These are phyloP conservation scores for Morpho deidamia DNA, from an alignment of 2,888 invertebrate species.

Conservation along the genomic window DNA sequence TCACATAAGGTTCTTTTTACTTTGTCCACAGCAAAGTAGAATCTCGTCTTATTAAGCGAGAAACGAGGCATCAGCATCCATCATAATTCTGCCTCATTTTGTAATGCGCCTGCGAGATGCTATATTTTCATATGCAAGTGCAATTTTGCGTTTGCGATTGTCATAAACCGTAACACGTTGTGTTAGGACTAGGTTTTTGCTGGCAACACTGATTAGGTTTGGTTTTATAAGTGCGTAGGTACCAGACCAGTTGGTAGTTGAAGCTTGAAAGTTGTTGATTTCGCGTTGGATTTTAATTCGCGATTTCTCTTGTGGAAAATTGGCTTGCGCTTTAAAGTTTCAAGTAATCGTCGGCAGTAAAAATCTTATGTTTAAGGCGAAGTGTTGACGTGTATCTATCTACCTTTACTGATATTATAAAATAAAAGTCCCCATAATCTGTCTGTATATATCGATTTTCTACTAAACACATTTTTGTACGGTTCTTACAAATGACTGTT, in stretches of 20 bases:
- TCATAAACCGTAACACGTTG: constrained; percentile 28
- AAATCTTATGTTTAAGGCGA: no score
- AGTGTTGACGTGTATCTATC: no score
- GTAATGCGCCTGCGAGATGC: constrained; percentile 58
- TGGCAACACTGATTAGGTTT: constrained; percentile 25
- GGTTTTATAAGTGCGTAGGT: constrained; percentile 42
- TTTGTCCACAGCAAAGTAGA: constrained; percentile 28
- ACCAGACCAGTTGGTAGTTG: constrained; percentile 44
- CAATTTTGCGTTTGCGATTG: constrained; percentile 34
- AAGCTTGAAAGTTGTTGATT: constrained; percentile 48
- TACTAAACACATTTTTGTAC: no score
- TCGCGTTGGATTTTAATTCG: constrained; percentile 43
- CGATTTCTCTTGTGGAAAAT: constrained; percentile 33
- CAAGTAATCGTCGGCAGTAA: background rate
- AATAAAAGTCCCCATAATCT: no score
- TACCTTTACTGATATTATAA: no score
- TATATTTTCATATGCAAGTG: constrained; percentile 58
- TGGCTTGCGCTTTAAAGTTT: constrained; percentile 17
- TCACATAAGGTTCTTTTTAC: constrained; percentile 33
- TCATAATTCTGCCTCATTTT: constrained; percentile 76
- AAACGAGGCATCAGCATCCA: constrained; percentile 71
- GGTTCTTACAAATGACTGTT: no score
- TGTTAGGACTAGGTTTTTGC: constrained; percentile 35
- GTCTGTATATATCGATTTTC: no score
- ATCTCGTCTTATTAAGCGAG: constrained; percentile 68